phyloP scores from a whole-genome alignment of 35 echinoderm and acorn worm species.

The Anneissia japonica region DNA sequence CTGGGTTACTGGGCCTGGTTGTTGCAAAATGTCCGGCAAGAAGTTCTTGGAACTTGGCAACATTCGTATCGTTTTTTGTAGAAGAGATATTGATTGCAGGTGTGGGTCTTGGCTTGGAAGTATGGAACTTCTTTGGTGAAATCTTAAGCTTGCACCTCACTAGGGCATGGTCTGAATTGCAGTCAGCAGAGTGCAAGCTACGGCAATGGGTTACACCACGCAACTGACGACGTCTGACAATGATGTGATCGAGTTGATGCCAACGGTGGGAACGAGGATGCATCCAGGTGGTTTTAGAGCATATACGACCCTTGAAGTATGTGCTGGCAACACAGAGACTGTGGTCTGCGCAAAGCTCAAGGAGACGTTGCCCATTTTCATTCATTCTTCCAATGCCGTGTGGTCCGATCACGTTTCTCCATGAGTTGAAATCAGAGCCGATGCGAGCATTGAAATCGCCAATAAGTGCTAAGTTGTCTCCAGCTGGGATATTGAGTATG shows the following conservation, averaged over 20 bases:
- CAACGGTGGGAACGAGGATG: conserved; percentile 15
- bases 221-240: not conserved
- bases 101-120: not conserved
- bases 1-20: not conserved
- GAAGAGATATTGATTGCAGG: not conserved
- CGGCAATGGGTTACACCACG: not conserved
- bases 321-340: conserved; percentile 17
- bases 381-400: conserved; percentile 17
- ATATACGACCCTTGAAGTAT: not conserved
- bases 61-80: not conserved
- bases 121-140: not conserved
- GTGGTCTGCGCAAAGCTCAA: conserved; percentile 6
- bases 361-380: conserved; percentile 10
- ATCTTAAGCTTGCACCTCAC: conserved; percentile 12
- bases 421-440: conserved; percentile 12
- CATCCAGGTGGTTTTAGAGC: conserved; percentile 18
- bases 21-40: not conserved
- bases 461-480: no score
- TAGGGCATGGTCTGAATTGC: conserved; percentile 7
- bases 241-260: conserved; percentile 30
- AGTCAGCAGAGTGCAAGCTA: conserved; percentile 22
- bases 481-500: not conserved
- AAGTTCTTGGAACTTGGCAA: not conserved
- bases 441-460: conserved; percentile 10
- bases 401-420: not conserved